Evolutionary conservation across 2,888 invertebrate species (phyloP), one percentile per base, ranked within the genome.

Genomic region (Yponomeuta malinellus): DNA sequence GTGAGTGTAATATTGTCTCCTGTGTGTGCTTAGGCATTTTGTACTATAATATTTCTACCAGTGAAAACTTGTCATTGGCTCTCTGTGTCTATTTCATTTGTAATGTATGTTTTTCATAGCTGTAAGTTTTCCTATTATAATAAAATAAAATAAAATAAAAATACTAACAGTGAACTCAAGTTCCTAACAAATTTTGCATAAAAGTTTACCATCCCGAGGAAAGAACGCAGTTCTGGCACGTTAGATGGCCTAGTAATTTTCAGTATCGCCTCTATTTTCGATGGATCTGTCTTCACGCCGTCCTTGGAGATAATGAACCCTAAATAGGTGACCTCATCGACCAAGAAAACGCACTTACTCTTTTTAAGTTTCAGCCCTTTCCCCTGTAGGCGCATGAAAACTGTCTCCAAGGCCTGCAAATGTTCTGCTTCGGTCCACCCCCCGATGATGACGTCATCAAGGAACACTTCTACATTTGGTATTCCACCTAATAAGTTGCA

Each of bases 271-370:
- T 23, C 23, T 23, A 23, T 23, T 23, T 23, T 23, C 23, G 23
- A 23, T 23, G 23, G 23, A 23, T 23, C 23, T 23, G 23, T 23
- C 23, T 23, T 23, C 0, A 23, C 23, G 23, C 23, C 73, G 0
- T 70, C 12, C 64, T 68, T 71, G 68, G 48, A 67, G 23, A 73
- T 69, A 10, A 65, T n/a, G 48, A 33, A 72, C 0, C 73, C 73
- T 9, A 73, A 63, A 52, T 73, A 73, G 8, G 69, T 71, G 3
- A 72, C 71, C 3, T 66, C 48, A 6, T 71, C 70, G 29, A 63
- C 37, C n/a, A 73, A 72, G 66, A 72, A 73, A 12, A 43, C n/a
- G 12, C 72, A 73, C 66, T 73, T 73, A 12, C 65, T 37, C 31
- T 65, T 68, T n/a, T 70, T 71, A 23, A 73, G 12, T 48, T 33